Base-by-base conservation (phyloP, 2,888 invertebrate species). In the Drosophila pseudotalamancana region DNA sequence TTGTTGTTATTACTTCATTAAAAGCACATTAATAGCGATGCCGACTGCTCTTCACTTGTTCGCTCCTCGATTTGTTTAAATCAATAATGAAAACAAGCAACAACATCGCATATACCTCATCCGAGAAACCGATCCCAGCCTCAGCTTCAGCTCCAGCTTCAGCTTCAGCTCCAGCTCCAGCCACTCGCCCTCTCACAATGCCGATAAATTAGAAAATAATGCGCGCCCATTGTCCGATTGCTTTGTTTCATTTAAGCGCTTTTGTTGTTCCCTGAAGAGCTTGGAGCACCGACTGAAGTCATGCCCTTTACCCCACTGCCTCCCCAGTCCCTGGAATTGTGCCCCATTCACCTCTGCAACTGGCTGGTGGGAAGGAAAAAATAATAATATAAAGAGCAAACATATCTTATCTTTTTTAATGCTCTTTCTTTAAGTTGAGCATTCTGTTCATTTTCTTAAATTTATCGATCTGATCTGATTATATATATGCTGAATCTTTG, bases 161-260 rank as follows among this genome's bases (percentile, higher is more conserved):
- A 61, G 55, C 57, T 40, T 32, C 67, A 64, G 59, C n/a, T n/a
- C n/a, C n/a, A n/a, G 40, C n/a, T 27, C 43, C n/a, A n/a, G n/a
- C 27, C 43, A 43, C 16, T 43, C 42, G 42, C 56, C 57, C 63
- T 63, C 64, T 64, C 60, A 75, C 72, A 88, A 88, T 88, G 87
- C 77, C 80, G 79, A 87, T 88, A 88, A 88, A 88, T 88, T 88
- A 88, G 88, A 88, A 84, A 81, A 88, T 88, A 88, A 88, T 88
- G 87, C 83, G 88, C 80, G 60, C 68, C 86, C 88, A 88, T 88
- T 88, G 88, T 88, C 75, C 78, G 75, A 37, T 53, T 64, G 78
- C 87, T 88, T 84, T 86, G 77, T 84, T 88, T 88, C 85, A 81
- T 81, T 87, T 88, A 72, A 87, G 78, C 78, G 79, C 87, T 84